A percentile compares a stretch with the other conserved stretches of the same genome.
Conservation (phyloP, 2,888 invertebrate species). For the Caenorhabditis angaria region DNA sequence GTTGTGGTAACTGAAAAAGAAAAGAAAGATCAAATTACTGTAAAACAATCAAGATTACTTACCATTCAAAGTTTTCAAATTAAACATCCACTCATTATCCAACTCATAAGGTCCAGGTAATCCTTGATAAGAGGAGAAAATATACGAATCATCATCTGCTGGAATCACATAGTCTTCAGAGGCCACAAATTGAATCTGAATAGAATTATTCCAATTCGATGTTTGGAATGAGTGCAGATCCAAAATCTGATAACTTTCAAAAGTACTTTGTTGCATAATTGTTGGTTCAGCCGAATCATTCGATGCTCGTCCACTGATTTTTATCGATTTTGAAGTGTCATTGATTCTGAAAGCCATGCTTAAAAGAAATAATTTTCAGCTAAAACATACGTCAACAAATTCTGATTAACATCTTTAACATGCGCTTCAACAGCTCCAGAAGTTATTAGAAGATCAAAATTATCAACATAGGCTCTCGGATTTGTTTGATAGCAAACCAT, state of each 20-base stretch:
- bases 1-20: slow-evolving; percentile 29
- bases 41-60: too few species aligned
- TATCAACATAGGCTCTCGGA: slow-evolving; percentile 56
- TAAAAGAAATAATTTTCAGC: background rate
- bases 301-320: slow-evolving; percentile 19
- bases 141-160: slow-evolving; percentile 33
- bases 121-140: slow-evolving; percentile 53
- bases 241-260: slow-evolving; percentile 44
- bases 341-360: slow-evolving; percentile 20
- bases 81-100: slow-evolving; percentile 44
- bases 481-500: slow-evolving; percentile 45
- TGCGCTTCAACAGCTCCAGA: slow-evolving; percentile 53
- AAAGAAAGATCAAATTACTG: too few species aligned
- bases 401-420: slow-evolving; percentile 48
- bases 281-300: slow-evolving; percentile 17
- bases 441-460: slow-evolving; percentile 51
- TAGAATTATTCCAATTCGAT: slow-evolving; percentile 57
- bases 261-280: slow-evolving; percentile 22
- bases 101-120: slow-evolving; percentile 50
- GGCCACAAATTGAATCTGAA: slow-evolving; percentile 44
- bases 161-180: slow-evolving; percentile 25
- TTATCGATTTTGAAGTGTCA: slow-evolving; percentile 20
- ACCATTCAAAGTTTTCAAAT: slow-evolving; percentile 13
- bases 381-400: slow-evolving; percentile 24
- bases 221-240: slow-evolving; percentile 57